Conservation (phyloP, 1,140 invertebrate genomes). For the Brachionus rubens region DNA sequence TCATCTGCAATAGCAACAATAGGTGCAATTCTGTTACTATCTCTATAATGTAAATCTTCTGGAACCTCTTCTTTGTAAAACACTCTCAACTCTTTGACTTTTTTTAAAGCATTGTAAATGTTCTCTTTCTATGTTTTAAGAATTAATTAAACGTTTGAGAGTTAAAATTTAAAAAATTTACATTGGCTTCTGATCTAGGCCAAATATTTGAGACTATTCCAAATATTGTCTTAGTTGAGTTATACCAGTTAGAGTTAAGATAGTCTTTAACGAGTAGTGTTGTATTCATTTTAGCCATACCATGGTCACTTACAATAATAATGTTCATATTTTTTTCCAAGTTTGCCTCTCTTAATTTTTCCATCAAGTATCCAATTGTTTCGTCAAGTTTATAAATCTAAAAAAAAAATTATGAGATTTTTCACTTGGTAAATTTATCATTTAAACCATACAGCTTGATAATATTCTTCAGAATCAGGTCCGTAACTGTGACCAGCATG, state of each 20-base stretch:
- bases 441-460: neutral
- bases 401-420: neutral
- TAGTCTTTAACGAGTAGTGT: neutral
- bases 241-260: neutral
- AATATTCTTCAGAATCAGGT: slow-evolving; percentile 30
- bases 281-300: slow-evolving; percentile 34
- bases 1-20: slow-evolving; percentile 19
- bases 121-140: slow-evolving; percentile 60
- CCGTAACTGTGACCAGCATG: slow-evolving; percentile 60
- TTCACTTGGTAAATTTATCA: neutral
- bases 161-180: neutral
- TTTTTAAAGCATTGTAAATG: slow-evolving; percentile 63
- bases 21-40: slow-evolving; percentile 42
- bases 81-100: slow-evolving; percentile 62
- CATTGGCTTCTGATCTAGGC: neutral
- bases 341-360: neutral
- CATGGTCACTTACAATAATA: slow-evolving; percentile 44
- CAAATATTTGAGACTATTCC: slow-evolving; percentile 44
- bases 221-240: slow-evolving; percentile 11
- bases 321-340: neutral
- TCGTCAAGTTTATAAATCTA: slow-evolving; percentile 29
- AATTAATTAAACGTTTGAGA: slow-evolving; percentile 50
- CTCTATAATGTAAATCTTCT: slow-evolving; percentile 63
- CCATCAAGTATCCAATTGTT: slow-evolving; percentile 39
- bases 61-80: slow-evolving; percentile 65